phyloP scores from a whole-genome alignment of 1,140 invertebrate species.

The Ladona fulva region DNA sequence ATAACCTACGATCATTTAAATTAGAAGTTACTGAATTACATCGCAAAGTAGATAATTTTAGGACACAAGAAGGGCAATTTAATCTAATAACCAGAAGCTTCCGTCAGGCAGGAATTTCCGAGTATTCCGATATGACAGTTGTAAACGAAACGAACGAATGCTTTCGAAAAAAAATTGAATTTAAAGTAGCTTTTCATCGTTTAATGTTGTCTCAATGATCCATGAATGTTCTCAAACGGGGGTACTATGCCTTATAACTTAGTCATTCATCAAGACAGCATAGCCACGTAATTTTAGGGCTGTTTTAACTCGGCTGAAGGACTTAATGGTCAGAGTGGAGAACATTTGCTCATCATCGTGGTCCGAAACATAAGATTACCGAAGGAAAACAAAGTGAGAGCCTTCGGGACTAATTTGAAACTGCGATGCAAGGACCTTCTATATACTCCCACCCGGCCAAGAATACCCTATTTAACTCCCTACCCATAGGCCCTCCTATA shows the following conservation, averaged over 20 bases:
- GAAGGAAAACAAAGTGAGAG: conserved; percentile 1
- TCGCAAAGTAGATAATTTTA: too few relatives aligned
- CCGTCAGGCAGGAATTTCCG: too few relatives aligned
- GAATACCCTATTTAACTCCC: not conserved
- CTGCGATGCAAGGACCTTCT: not conserved
- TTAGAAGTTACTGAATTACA: too few relatives aligned
- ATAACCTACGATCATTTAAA: too few relatives aligned
- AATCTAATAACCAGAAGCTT: too few relatives aligned
- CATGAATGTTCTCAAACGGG: too few relatives aligned
- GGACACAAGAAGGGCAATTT: too few relatives aligned
- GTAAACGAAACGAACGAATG: too few relatives aligned
- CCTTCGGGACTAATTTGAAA: conserved; percentile 1
- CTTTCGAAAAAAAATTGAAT: too few relatives aligned
- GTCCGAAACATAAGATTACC: not conserved
- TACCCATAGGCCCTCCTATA: not conserved
- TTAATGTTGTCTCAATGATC: too few relatives aligned
- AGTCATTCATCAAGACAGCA: not conserved
- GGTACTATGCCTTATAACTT: not conserved
- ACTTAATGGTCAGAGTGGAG: not conserved
- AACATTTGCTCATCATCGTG: not conserved
- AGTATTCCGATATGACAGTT: too few relatives aligned
- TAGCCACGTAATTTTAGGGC: not conserved
- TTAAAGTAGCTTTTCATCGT: too few relatives aligned
- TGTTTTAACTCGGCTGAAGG: not conserved
- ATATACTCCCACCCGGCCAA: not conserved